Evolutionary conservation across 2,797 vertebrate genomes (phyloP).

Genomic region (Smutsia temminckii): DNA sequence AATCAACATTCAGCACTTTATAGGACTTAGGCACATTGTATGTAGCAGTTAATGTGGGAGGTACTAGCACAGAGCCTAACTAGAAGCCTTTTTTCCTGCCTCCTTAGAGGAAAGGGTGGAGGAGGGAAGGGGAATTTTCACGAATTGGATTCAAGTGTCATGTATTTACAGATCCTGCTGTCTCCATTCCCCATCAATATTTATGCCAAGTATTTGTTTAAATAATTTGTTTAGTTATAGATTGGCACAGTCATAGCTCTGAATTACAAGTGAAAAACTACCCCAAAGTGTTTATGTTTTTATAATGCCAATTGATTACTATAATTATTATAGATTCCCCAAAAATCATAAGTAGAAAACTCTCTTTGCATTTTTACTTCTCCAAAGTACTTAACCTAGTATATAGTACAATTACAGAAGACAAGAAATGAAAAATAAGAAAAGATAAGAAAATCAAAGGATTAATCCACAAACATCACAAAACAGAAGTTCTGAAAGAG

Average conservation of each 20-base stretch:
- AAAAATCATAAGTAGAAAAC: neutral
- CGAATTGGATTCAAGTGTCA: neutral
- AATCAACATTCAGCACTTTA: neutral
- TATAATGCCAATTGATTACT: neutral
- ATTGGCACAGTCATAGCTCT: neutral
- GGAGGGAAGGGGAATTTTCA: neutral
- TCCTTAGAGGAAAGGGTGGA: neutral
- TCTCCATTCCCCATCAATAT: neutral
- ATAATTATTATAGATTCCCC: neutral
- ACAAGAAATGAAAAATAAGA: conserved; percentile 30
- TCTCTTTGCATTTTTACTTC: neutral
- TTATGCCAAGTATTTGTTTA: neutral
- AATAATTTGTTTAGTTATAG: neutral
- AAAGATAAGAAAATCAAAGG: neutral
- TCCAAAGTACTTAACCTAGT: neutral
- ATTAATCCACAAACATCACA: neutral
- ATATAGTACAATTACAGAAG: neutral
- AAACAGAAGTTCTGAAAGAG: neutral
- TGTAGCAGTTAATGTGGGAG: neutral
- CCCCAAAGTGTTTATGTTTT: neutral
- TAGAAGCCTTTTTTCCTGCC: neutral
- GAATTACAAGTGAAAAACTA: neutral
- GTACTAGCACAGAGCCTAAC: neutral
- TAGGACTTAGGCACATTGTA: neutral
- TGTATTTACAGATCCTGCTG: neutral